phyloP scores from a whole-genome alignment of 2,888 invertebrate genomes.

The Drosophila sordidapex region DNA sequence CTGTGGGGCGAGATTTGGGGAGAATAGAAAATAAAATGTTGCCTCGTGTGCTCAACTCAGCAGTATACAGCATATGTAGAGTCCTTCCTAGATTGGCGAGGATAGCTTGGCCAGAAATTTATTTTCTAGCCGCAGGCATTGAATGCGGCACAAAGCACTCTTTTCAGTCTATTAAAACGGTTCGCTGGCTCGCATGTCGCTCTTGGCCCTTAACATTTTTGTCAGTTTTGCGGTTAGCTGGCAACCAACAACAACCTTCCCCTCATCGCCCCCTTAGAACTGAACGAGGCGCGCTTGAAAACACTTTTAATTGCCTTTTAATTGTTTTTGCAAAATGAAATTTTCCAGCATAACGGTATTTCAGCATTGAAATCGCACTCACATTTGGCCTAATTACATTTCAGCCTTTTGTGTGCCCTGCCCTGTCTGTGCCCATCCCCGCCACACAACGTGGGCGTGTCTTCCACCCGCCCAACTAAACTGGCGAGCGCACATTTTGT shows the following conservation, averaged over 20 bases:
- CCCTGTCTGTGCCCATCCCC: constrained; percentile 4
- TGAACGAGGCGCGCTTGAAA: constrained; percentile 52
- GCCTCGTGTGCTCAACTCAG: not conserved
- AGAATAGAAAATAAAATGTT: constrained; percentile 26
- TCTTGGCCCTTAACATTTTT: constrained; percentile 42
- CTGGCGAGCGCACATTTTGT: constrained; percentile 67
- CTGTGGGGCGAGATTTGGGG: not conserved
- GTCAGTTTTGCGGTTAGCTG: constrained; percentile 37
- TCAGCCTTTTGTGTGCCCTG: constrained; percentile 46
- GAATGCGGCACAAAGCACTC: constrained; percentile 37
- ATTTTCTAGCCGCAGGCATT: constrained; percentile 64
- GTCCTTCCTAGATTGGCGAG: constrained; percentile 33
- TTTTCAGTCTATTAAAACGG: constrained; percentile 71
- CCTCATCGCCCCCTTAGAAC: constrained; percentile 22
- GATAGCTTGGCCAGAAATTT: constrained; percentile 27
- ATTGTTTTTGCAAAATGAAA: constrained; percentile 76
- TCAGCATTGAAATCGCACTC: constrained; percentile 32
- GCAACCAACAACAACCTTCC: not conserved
- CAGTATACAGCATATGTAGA: constrained; percentile 58
- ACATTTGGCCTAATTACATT: constrained; percentile 78
- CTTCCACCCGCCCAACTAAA: constrained; percentile 5
- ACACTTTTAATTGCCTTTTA: constrained; percentile 80
- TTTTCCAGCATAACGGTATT: constrained; percentile 58
- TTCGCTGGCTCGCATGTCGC: constrained; percentile 46
- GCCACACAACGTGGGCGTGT: constrained; percentile 18